Evolutionary conservation across 2,888 invertebrate genomes (phyloP), one percentile per base, ranked within the genome.

Genomic region (Cyclophora albipunctata): DNA sequence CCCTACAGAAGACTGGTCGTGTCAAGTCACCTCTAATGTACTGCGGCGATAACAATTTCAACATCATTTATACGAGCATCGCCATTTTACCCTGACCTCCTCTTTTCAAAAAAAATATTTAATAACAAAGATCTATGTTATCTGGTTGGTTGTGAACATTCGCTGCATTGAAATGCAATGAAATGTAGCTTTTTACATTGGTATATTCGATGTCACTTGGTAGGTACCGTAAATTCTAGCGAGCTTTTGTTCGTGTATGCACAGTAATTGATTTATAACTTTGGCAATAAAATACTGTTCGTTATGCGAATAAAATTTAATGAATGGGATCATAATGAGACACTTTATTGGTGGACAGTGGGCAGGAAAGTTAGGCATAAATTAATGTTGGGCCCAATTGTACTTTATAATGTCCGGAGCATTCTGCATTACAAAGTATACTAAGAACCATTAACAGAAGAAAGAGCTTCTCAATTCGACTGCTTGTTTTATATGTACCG

Each of bases 1-100:
- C 75, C 80, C 82, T 78, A 87, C 87, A 86, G 87, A 82, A 85
- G 85, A 86, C 86, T 84, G 81, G 81, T 69, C 78, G 76, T 81
- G 86, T 85, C 86, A 84, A 79, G 75, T 75, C 75, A 70, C 75
- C 78, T 81, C 85, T 87, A 87, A 87, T 87, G 85, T 85, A 87
- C 81, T 75, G 76, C 78, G 64, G 63, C 72, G 86, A 87, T 87
- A 87, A 84, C 81, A 78, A 78, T 70, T 81, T 84, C 84, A 84
- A 84, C 77, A 81, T 70, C 80, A 79, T 81, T 74, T 76, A 81
- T 80, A 79, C 79, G 69, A 64, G 57, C 44, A 48, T 49, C 58
- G 60, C 78, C 73, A 75, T 46, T 58, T 50, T 69, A 73, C 55
- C 5, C 45, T 59, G 78, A 75, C 52, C 75, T 55, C 44, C 50